phyloP scores from a whole-genome alignment of 2,113 vertebrate genomes.

The Lanius ludovicianus region DNA sequence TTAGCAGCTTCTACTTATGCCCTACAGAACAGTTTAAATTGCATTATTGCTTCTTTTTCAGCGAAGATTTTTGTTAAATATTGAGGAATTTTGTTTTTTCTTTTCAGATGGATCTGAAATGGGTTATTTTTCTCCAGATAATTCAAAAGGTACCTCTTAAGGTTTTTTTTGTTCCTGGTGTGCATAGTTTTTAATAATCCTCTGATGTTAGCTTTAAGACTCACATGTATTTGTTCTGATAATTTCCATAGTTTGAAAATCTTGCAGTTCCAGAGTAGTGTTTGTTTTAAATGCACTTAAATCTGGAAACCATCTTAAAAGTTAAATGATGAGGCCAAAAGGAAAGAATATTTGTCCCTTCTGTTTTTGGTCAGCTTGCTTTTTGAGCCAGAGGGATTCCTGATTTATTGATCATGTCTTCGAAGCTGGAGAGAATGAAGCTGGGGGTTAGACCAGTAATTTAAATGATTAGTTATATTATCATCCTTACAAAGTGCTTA shows the following conservation, averaged over 20 bases:
- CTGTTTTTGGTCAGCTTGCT: neutral
- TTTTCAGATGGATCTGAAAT: conserved; percentile 85
- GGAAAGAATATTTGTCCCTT: neutral
- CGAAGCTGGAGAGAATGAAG: neutral
- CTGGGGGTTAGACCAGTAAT: neutral
- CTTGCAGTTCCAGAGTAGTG: neutral
- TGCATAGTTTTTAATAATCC: neutral
- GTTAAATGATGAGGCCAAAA: neutral
- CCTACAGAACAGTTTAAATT: neutral
- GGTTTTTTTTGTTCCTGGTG: neutral
- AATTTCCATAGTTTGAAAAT: neutral
- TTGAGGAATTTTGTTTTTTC: neutral
- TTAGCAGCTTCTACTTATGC: neutral
- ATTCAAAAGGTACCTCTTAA: conserved; percentile 85
- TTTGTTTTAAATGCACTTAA: neutral
- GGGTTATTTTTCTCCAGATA: conserved; percentile 85
- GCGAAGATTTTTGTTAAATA: neutral
- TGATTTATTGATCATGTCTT: neutral
- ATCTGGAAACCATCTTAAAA: neutral
- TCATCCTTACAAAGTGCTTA: neutral
- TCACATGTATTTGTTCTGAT: neutral
- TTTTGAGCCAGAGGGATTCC: neutral
- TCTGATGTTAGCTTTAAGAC: neutral
- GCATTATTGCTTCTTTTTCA: neutral
- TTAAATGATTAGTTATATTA: neutral